Conservation (phyloP, 2,888 invertebrate genomes). For the Eupithecia inturbata region DNA sequence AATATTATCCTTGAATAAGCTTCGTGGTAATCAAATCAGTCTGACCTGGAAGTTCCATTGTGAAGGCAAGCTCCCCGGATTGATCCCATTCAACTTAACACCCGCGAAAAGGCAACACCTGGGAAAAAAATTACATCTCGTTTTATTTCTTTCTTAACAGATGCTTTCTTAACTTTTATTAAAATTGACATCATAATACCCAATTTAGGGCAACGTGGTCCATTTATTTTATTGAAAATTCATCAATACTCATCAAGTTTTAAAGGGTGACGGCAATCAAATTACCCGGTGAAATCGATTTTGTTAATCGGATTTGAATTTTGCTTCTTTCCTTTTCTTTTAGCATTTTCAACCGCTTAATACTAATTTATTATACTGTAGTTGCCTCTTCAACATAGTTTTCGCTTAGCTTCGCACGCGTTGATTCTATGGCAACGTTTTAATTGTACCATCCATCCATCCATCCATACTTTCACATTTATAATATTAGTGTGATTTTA, state of each 20-base stretch:
- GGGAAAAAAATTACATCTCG: constrained; percentile 55
- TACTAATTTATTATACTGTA: neutral
- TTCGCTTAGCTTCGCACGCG: too few relatives aligned
- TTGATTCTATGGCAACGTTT: neutral
- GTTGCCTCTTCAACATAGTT: neutral
- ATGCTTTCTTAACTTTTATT: neutral
- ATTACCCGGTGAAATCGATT: neutral
- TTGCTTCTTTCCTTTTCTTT: neutral
- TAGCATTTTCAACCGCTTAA: neutral
- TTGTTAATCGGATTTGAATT: neutral
- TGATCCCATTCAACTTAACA: constrained; percentile 89
- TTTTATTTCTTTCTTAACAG: neutral
- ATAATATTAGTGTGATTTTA: neutral
- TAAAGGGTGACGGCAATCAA: neutral
- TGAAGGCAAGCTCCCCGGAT: constrained; percentile 93
- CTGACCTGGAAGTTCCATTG: constrained; percentile 86
- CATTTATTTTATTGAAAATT: neutral
- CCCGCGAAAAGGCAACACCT: constrained; percentile 92
- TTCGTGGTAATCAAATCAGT: neutral
- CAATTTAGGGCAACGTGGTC: neutral
- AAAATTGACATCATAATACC: neutral
- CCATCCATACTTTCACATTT: neutral
- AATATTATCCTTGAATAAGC: too few relatives aligned
- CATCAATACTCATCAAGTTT: neutral
- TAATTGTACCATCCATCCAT: neutral